Evolutionary conservation across 2,888 invertebrate genomes (phyloP).

Genomic region (Zygogramma bicolorata): DNA sequence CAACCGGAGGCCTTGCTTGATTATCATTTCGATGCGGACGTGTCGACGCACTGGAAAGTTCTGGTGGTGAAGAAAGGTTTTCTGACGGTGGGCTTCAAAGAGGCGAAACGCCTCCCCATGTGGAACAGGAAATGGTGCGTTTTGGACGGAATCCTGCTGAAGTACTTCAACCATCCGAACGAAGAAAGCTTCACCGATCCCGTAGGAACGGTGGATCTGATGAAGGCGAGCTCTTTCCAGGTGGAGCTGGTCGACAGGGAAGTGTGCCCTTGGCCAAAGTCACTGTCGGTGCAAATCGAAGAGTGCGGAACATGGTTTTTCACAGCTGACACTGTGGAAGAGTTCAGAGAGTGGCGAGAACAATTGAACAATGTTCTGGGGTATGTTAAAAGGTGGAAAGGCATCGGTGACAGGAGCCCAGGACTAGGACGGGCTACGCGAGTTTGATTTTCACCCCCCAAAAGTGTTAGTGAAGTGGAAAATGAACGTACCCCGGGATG

Average conservation of each 20-base stretch:
- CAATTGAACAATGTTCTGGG: no score
- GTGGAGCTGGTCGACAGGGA: slow-evolving; percentile 21
- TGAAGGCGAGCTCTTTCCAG: slow-evolving; percentile 12
- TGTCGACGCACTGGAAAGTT: slow-evolving; percentile 19
- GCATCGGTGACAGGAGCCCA: no score
- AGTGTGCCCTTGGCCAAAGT: slow-evolving; percentile 30
- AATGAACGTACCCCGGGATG: no score
- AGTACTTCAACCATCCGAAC: slow-evolving; percentile 37
- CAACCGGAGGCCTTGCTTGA: slow-evolving; percentile 9
- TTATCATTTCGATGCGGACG: slow-evolving; percentile 14
- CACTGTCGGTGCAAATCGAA: slow-evolving; percentile 22
- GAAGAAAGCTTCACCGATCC: slow-evolving; percentile 25
- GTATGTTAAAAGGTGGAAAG: no score
- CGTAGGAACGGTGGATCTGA: slow-evolving; percentile 28
- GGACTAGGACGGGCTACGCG: no score
- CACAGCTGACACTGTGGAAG: slow-evolving; percentile 28
- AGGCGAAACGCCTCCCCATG: slow-evolving; percentile 21
- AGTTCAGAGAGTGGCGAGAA: slow-evolving; percentile 36
- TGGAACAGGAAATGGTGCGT: slow-evolving; percentile 40
- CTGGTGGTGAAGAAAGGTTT: slow-evolving; percentile 20
- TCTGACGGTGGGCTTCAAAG: slow-evolving; percentile 25
- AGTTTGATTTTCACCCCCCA: no score
- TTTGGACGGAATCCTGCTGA: slow-evolving; percentile 26
- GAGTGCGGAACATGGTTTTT: background rate
- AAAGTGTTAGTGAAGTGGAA: no score